Evolutionary conservation across 2,888 invertebrate genomes (phyloP).

Genomic region (Amiota minor): DNA sequence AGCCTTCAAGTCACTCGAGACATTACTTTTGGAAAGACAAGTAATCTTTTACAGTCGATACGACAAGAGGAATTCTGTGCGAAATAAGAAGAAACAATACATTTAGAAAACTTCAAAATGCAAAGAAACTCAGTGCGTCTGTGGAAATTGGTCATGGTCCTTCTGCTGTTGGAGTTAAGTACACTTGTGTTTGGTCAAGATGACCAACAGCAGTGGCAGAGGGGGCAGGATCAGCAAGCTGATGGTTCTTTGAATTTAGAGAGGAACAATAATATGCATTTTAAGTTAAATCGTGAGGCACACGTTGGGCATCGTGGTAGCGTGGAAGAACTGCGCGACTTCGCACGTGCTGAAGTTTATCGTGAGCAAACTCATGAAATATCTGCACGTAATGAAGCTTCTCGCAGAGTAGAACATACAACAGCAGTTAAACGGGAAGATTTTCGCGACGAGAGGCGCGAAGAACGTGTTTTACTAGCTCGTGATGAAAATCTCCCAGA

Average conservation of each 20-base stretch:
- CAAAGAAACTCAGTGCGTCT: not conserved
- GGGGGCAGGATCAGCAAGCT: not conserved
- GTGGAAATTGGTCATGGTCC: not conserved
- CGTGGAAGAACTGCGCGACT: not conserved
- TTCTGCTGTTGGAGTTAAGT: conserved; percentile 2
- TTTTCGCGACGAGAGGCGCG: not conserved
- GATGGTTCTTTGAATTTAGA: not conserved
- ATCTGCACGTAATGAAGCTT: conserved; percentile 14
- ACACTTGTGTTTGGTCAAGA: not conserved
- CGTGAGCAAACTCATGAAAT: conserved; percentile 17
- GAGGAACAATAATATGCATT: not conserved
- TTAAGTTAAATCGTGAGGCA: not conserved
- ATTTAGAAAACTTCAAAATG: conserved; percentile 11
- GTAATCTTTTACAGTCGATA: not conserved
- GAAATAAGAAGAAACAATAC: not conserved
- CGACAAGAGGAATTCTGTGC: conserved; percentile 2
- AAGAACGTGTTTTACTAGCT: not conserved
- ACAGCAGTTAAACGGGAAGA: not conserved
- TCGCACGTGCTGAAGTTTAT: not conserved
- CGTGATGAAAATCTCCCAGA: not conserved
- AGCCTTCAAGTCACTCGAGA: not conserved
- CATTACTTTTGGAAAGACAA: not conserved
- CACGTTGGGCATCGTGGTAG: not conserved
- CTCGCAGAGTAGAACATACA: conserved; percentile 13
- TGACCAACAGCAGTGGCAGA: not conserved